phyloP scores from a whole-genome alignment of 2,797 vertebrate genomes.

The Limosa lapponica region DNA sequence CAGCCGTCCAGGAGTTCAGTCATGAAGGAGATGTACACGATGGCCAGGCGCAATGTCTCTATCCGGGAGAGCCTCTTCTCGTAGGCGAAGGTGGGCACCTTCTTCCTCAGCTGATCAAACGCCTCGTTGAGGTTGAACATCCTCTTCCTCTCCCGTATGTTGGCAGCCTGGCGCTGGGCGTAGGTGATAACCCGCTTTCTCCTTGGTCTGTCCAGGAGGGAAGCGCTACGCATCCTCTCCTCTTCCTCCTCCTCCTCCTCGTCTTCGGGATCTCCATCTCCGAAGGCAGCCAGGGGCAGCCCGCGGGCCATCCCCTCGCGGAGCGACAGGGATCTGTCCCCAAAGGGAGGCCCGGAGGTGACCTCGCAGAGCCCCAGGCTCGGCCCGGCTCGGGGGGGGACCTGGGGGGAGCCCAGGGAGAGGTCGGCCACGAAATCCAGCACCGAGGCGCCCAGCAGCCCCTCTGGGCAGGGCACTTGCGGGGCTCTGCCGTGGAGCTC shows the following conservation, averaged over 20 bases:
- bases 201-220: slow-evolving; percentile 79
- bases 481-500: slow-evolving; percentile 5
- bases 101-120: slow-evolving; percentile 92
- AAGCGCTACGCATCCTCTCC: slow-evolving; percentile 22
- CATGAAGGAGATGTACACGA: slow-evolving; percentile 98
- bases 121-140: slow-evolving; percentile 98
- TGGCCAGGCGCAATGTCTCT: slow-evolving; percentile 93
- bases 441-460: slow-evolving; percentile 73
- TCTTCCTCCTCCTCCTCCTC: slow-evolving; percentile 58
- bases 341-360: slow-evolving; percentile 53
- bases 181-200: slow-evolving; percentile 90
- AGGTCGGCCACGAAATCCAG: slow-evolving; percentile 82
- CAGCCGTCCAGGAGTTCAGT: slow-evolving; percentile 87
- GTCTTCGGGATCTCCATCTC: slow-evolving; percentile 39
- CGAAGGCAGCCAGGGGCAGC: slow-evolving; percentile 20
- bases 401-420: slow-evolving; percentile 72
- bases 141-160: slow-evolving; percentile 91
- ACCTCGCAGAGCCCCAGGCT: slow-evolving; percentile 64
- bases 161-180: slow-evolving; percentile 94
- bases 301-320: slow-evolving; percentile 23
- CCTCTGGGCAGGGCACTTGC: slow-evolving; percentile 74
- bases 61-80: slow-evolving; percentile 96
- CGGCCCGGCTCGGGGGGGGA: background rate
- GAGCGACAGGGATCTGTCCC: slow-evolving; percentile 25
- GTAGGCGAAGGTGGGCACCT: slow-evolving; percentile 96